A percentile compares a stretch with the other conserved stretches of the same genome.
phyloP scores from a whole-genome alignment of 2,113 vertebrate genomes.

The Aldabrachelys gigantea region DNA sequence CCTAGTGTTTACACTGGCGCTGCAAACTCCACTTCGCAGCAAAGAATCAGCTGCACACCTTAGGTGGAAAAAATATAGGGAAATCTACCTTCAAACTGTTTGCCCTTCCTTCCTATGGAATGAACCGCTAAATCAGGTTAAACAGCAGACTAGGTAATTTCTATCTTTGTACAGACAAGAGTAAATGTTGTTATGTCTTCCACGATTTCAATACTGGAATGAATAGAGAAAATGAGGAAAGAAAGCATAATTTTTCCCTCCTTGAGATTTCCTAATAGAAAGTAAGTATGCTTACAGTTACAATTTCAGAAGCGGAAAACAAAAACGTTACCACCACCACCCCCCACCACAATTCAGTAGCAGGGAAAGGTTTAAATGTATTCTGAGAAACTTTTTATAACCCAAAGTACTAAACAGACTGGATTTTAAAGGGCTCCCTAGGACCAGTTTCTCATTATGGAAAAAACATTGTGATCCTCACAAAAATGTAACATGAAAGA shows the following conservation, averaged over 20 bases:
- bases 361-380: background rate
- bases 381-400: background rate
- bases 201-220: background rate
- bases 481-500: background rate
- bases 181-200: constrained; percentile 5
- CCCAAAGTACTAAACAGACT: background rate
- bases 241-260: background rate
- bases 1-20: too few species aligned
- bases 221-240: background rate
- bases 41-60: background rate
- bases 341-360: background rate
- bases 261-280: background rate
- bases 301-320: background rate
- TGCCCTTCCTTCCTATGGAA: background rate
- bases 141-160: background rate
- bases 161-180: background rate
- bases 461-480: background rate
- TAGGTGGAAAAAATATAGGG: background rate
- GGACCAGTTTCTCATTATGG: background rate
- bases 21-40: background rate
- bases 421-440: background rate
- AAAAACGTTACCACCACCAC: background rate
- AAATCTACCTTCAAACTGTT: background rate
- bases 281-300: background rate
- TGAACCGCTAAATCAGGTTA: background rate